Percentiles rank a stretch among this genome's conserved stretches.
Conservation (phyloP, 2,797 vertebrate species). For the Chaetophractus vellerosus region DNA sequence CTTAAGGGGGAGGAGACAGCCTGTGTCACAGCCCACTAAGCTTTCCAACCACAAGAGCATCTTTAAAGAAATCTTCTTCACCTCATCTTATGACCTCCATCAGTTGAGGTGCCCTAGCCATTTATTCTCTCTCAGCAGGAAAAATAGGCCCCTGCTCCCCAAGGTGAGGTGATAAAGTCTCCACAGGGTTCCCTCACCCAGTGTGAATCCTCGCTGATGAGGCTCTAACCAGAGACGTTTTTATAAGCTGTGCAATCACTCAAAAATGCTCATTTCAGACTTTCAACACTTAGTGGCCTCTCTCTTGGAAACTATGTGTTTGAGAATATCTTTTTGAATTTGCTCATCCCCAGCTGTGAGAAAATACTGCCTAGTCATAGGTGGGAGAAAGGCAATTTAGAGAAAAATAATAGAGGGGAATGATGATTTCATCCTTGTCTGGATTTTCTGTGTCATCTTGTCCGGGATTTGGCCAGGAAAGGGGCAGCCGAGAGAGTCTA, state of each 20-base stretch:
- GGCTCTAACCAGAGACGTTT: constrained; percentile 77
- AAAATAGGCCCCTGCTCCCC: constrained; percentile 63
- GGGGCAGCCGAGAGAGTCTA: background rate
- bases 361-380: constrained; percentile 81
- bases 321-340: constrained; percentile 80
- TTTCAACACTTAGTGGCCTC: constrained; percentile 77
- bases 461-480: background rate
- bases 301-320: constrained; percentile 76
- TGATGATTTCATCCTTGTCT: constrained; percentile 52
- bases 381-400: constrained; percentile 81
- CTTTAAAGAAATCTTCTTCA: constrained; percentile 71
- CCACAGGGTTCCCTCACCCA: constrained; percentile 54
- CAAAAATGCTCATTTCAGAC: constrained; percentile 78
- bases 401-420: constrained; percentile 75
- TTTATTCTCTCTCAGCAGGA: constrained; percentile 74
- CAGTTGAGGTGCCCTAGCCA: constrained; percentile 68
- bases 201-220: constrained; percentile 74
- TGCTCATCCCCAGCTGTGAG: constrained; percentile 83
- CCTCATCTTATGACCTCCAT: constrained; percentile 56
- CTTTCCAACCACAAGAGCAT: constrained; percentile 26
- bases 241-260: constrained; percentile 76
- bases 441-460: constrained; percentile 47
- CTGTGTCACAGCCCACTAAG: constrained; percentile 7
- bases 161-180: constrained; percentile 33
- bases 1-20: constrained; percentile 15